Evolutionary conservation across 2,888 invertebrate species (phyloP).

Genomic region (Mimas tiliae): DNA sequence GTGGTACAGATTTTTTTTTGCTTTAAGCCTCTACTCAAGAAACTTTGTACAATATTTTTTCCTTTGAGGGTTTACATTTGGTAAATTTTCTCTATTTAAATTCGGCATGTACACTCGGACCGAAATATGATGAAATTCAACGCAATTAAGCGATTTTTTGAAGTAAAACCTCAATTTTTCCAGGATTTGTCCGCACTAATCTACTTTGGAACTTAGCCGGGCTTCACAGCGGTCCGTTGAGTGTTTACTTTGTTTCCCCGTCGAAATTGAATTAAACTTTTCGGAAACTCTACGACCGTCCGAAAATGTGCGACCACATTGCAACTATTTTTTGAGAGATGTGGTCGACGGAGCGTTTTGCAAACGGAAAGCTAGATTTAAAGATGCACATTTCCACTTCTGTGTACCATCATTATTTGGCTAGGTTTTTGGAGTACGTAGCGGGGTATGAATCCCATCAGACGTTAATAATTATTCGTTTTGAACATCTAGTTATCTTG

Average conservation of each 20-base stretch:
- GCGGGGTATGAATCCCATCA: neutral
- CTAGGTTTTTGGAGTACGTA: neutral
- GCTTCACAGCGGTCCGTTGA: constrained; percentile 53
- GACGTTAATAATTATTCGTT: too few species aligned
- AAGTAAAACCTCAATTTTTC: constrained; percentile 34
- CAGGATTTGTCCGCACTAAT: constrained; percentile 55
- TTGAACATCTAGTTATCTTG: too few species aligned
- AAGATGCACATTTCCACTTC: constrained; percentile 14
- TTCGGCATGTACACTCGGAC: neutral
- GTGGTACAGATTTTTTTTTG: neutral
- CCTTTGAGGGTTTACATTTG: neutral
- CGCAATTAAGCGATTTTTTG: constrained; percentile 20
- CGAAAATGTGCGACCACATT: constrained; percentile 38
- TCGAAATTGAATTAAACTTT: constrained; percentile 68
- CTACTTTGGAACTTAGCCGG: constrained; percentile 60
- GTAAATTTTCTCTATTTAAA: neutral
- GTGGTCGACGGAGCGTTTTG: constrained; percentile 17
- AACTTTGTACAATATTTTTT: neutral
- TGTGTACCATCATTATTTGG: neutral
- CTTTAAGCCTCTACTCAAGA: neutral
- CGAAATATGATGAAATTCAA: constrained; percentile 14
- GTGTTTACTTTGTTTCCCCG: constrained; percentile 61
- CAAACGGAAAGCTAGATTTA: constrained; percentile 37
- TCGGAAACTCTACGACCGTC: constrained; percentile 49
- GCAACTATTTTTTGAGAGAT: constrained; percentile 35